Percentiles rank a stretch among this genome's conserved stretches.
Evolutionary conservation across 1,140 invertebrate species (phyloP).

Genomic region (Drosophila athabasca): DNA sequence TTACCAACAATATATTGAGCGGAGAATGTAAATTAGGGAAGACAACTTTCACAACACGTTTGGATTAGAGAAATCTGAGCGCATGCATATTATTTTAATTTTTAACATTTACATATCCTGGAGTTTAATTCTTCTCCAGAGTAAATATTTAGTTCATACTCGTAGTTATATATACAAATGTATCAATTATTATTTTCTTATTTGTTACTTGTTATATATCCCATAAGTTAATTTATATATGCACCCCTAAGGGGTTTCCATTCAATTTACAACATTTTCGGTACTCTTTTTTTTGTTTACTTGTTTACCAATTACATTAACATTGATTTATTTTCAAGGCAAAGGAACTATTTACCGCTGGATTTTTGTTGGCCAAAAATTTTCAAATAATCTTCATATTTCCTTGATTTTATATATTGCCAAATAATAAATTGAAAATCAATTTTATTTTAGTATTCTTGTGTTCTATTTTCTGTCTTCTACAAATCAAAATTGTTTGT

Average conservation of each 20-base stretch:
- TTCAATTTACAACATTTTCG: constrained; percentile 35
- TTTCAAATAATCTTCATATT: constrained; percentile 60
- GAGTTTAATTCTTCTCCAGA: too few species aligned
- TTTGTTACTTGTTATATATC: background rate
- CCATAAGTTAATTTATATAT: constrained; percentile 5
- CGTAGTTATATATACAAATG: constrained; percentile 17
- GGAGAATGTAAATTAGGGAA: constrained; percentile 67
- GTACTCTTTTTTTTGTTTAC: constrained; percentile 20
- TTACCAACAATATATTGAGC: constrained; percentile 22
- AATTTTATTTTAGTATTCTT: constrained; percentile 21
- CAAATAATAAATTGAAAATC: constrained; percentile 17
- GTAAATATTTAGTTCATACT: too few species aligned
- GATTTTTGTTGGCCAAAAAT: constrained; percentile 82
- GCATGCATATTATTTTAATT: constrained; percentile 49
- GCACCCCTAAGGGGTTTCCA: constrained; percentile 4
- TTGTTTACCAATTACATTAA: constrained; percentile 34
- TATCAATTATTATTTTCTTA: background rate
- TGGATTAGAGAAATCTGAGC: constrained; percentile 69
- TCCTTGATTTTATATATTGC: constrained; percentile 28
- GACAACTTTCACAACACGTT: constrained; percentile 79
- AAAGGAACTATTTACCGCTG: constrained; percentile 82
- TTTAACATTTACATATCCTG: constrained; percentile 56
- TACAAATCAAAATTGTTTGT: constrained; percentile 49
- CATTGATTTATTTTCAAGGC: constrained; percentile 62
- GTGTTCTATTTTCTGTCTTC: constrained; percentile 31